phyloP scores from a whole-genome alignment of 2,797 vertebrate species.

The Tragelaphus eurycerus region DNA sequence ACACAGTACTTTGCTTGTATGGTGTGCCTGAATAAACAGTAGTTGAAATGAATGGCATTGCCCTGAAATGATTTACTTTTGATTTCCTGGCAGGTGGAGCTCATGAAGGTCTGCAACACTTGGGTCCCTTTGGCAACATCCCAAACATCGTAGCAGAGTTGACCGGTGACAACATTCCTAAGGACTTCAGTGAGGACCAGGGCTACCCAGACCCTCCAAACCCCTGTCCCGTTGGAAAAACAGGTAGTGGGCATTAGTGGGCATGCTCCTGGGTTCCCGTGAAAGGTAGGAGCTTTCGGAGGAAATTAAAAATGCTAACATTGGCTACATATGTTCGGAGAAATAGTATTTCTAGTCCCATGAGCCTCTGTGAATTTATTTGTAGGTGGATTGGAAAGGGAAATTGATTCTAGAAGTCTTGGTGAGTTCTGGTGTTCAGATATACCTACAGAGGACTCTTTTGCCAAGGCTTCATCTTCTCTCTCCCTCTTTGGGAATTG shows the following conservation, averaged over 20 bases:
- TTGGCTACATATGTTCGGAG: neutral
- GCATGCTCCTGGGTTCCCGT: neutral
- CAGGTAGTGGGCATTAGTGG: conserved; percentile 86
- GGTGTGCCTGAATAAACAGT: neutral
- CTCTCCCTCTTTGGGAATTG: neutral
- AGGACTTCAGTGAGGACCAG: conserved; percentile 96
- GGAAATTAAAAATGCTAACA: conserved; percentile 34
- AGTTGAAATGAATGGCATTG: neutral
- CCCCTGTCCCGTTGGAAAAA: conserved; percentile 95
- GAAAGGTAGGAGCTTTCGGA: neutral
- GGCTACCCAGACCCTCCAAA: conserved; percentile 98
- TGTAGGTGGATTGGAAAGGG: neutral
- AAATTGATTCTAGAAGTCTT: neutral
- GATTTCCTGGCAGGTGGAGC: conserved; percentile 91
- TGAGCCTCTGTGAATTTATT: neutral
- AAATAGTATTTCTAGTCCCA: neutral
- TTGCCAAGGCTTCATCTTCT: neutral
- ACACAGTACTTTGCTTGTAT: neutral
- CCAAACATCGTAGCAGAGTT: conserved; percentile 98
- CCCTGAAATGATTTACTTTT: neutral
- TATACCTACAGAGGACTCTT: neutral
- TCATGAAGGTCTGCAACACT: conserved; percentile 96
- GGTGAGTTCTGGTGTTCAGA: neutral
- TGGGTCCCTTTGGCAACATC: conserved; percentile 97
- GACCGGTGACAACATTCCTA: conserved; percentile 96